A percentile compares a stretch with the other conserved stretches of the same genome.
phyloP scores from a whole-genome alignment of 2,113 vertebrate species.

The Tretioscincus oriximinensis region DNA sequence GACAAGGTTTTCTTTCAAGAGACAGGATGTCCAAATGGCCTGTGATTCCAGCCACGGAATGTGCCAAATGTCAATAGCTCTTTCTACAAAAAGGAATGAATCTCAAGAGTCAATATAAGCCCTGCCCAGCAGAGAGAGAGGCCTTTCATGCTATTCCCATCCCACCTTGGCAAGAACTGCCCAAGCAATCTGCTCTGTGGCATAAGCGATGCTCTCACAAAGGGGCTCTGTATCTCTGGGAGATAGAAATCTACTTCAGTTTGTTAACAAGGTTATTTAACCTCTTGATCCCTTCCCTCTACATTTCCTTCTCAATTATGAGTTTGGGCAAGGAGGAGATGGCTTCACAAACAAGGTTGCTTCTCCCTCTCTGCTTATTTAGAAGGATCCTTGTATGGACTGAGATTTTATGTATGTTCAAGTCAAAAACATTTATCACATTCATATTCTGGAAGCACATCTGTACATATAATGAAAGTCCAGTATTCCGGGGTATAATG shows the following conservation, averaged over 20 bases:
- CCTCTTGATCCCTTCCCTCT: conserved; percentile 23
- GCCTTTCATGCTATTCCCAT: neutral
- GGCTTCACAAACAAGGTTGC: neutral
- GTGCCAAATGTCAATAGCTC: neutral
- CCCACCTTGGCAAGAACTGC: neutral
- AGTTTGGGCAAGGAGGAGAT: neutral
- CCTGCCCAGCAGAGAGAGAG: neutral
- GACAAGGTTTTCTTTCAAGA: neutral
- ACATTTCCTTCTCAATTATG: neutral
- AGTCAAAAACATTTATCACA: too few species aligned
- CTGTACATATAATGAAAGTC: too few species aligned
- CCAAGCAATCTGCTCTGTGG: neutral
- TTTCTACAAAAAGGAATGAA: neutral
- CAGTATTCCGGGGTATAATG: too few species aligned
- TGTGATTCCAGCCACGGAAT: neutral
- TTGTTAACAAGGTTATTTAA: conserved; percentile 9
- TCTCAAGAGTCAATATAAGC: neutral
- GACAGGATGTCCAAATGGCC: neutral
- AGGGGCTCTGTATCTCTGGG: neutral
- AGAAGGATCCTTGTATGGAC: neutral
- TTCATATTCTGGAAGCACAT: too few species aligned
- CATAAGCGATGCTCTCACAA: neutral
- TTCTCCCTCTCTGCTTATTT: neutral
- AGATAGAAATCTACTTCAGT: conserved; percentile 16
- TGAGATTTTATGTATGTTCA: too few species aligned